These are phyloP conservation scores for Himalopsyche anomala DNA, from an alignment of 2,888 invertebrate genomes.

Conservation along the genomic window DNA sequence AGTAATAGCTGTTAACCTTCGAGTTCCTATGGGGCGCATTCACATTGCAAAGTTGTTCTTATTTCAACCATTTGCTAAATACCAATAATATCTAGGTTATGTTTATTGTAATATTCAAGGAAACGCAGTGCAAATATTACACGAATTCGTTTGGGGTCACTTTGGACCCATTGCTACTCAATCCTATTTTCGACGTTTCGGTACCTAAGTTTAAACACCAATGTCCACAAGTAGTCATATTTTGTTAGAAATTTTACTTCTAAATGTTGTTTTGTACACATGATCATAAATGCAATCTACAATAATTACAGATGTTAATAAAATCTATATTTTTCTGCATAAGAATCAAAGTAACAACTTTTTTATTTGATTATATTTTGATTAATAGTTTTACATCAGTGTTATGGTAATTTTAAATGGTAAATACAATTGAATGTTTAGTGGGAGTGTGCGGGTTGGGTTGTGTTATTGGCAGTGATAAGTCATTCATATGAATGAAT, in stretches of 20 bases:
- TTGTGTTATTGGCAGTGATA: slow-evolving; percentile 29
- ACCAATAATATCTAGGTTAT: no score
- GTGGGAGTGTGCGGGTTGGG: slow-evolving; percentile 28
- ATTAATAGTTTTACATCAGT: background rate
- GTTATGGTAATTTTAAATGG: no score
- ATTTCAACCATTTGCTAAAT: no score
- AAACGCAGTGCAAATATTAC: no score
- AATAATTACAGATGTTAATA: background rate
- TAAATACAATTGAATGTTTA: slow-evolving; percentile 4
- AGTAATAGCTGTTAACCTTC: no score
- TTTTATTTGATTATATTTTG: background rate
- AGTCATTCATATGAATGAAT: slow-evolving; percentile 17
- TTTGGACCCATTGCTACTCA: no score
- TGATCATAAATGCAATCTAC: slow-evolving; percentile 2
- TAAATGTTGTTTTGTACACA: background rate
- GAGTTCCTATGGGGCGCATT: no score
- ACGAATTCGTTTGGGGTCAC: no score
- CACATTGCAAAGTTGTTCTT: no score
- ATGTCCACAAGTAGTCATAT: background rate
- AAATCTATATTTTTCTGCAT: slow-evolving; percentile 22
- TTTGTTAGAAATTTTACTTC: slow-evolving; percentile 14
- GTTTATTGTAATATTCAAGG: no score
- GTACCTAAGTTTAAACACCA: no score
- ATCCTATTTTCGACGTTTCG: no score
- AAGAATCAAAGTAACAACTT: background rate